These are phyloP conservation scores for Felis chaus DNA, from an alignment of 2,113 vertebrate genomes.

Conservation along the genomic window DNA sequence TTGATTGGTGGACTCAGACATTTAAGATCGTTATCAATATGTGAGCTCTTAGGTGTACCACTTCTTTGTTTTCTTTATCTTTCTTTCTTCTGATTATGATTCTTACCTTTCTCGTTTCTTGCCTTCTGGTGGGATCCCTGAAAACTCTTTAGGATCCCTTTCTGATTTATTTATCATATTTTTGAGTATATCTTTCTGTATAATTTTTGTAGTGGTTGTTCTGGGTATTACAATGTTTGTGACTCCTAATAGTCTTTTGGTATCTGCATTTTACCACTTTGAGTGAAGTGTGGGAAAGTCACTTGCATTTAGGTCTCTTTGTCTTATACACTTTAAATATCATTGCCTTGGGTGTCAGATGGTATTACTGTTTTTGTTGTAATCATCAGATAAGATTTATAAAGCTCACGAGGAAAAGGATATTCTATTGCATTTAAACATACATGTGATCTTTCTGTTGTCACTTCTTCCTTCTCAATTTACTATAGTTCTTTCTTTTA, in stretches of 20 bases:
- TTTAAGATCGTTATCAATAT: background rate
- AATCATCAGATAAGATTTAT: background rate
- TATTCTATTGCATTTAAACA: background rate
- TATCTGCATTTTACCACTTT: background rate
- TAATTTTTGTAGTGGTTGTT: background rate
- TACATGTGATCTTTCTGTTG: background rate
- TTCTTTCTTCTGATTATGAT: background rate
- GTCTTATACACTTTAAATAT: background rate
- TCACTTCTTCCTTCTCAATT: background rate
- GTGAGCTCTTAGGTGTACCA: background rate
- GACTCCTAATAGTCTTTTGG: background rate
- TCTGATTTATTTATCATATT: background rate
- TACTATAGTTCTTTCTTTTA: background rate
- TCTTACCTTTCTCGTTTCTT: background rate
- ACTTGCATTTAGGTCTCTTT: background rate
- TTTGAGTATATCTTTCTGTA: background rate
- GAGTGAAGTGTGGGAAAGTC: background rate
- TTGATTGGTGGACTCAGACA: background rate
- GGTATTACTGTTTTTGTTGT: background rate
- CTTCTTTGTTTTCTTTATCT: background rate
- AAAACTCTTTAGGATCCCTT: background rate
- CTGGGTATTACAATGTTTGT: background rate
- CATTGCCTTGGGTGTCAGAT: background rate
- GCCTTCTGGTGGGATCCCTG: background rate
- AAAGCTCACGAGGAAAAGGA: background rate